These are phyloP conservation scores for Potorous gilbertii DNA, from an alignment of 2,797 vertebrate species.

Conservation along the genomic window DNA sequence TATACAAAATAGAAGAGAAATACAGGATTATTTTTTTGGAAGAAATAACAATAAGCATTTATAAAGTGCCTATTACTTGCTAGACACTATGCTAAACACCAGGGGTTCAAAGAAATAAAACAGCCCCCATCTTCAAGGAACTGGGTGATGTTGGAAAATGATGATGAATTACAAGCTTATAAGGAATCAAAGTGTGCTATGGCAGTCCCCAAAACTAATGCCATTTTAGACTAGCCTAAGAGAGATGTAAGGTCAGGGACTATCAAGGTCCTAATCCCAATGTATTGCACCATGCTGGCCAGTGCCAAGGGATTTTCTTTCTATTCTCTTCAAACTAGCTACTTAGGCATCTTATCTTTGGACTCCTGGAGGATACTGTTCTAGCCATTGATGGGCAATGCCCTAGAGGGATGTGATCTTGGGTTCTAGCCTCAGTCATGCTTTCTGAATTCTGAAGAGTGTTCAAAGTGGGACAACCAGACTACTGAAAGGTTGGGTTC, in stretches of 20 bases:
- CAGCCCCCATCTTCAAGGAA: not conserved
- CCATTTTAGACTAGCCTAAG: not conserved
- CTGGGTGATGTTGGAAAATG: not conserved
- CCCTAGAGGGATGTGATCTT: too few relatives aligned
- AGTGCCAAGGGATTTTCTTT: not conserved
- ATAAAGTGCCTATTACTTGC: not conserved
- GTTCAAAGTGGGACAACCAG: not conserved
- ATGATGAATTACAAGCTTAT: not conserved
- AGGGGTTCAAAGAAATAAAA: not conserved
- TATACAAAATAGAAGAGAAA: not conserved
- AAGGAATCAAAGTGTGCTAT: not conserved
- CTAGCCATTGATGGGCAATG: too few relatives aligned
- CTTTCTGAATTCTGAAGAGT: not conserved
- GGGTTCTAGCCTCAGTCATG: too few relatives aligned
- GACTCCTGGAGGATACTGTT: too few relatives aligned
- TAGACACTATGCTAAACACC: not conserved
- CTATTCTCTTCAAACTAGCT: too few relatives aligned
- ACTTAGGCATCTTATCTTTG: too few relatives aligned
- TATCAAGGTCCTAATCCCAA: not conserved
- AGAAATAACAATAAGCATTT: not conserved
- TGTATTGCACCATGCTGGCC: not conserved
- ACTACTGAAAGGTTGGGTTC: not conserved
- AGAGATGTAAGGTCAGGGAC: not conserved
- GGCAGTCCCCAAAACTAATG: not conserved
- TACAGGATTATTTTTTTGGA: not conserved